Evolutionary conservation across 2,888 invertebrate genomes (phyloP), one percentile per base, ranked within the genome.

Genomic region (Strigamia crassipes): DNA sequence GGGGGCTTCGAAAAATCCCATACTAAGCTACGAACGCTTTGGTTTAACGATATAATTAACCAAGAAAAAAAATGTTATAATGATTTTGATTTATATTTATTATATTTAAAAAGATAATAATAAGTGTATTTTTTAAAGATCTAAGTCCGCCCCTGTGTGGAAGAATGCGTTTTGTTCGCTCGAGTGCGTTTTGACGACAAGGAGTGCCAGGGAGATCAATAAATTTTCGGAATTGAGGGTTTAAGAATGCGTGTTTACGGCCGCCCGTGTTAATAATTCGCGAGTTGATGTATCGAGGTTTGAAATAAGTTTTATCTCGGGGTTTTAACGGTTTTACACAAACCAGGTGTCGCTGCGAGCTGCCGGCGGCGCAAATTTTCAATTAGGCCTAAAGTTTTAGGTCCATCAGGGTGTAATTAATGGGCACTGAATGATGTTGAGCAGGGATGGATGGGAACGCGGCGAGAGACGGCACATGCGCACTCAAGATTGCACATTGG

Each of bases 371-470:
- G n/a, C 61, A 61, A 61, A 61, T 61, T 61, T 61, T 34, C 61
- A 61, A 61, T 61, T 61, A 61, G 23, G 61, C 18, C 61, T 61
- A 61, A 46, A 61, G 61, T 61, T 61, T 61, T 61, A 18, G 10
- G 61, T 61, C 61, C 61, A 61, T 61, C 18, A 61, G 61, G n/a
- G 61, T 61, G 61, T 61, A 61, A 61, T 61, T 61, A 61, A 61
- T 61, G 61, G 61, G 61, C 23, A 61, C 61, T 61, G 61, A 61
- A 61, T 61, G 61, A 61, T 61, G 61, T 10, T 61, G 61, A 61
- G 23, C 61, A 61, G 61, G 61, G 61, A 61, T 61, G 61, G 61
- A n/a, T 61, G 61, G 61, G 61, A 61, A 61, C 2, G 4, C 61
- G 18, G 61, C 23, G 18, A 15, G 61, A 61, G 23, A 9, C 61